Conservation (phyloP, 2,888 invertebrate genomes). For the Acrobeloides nanus region DNA sequence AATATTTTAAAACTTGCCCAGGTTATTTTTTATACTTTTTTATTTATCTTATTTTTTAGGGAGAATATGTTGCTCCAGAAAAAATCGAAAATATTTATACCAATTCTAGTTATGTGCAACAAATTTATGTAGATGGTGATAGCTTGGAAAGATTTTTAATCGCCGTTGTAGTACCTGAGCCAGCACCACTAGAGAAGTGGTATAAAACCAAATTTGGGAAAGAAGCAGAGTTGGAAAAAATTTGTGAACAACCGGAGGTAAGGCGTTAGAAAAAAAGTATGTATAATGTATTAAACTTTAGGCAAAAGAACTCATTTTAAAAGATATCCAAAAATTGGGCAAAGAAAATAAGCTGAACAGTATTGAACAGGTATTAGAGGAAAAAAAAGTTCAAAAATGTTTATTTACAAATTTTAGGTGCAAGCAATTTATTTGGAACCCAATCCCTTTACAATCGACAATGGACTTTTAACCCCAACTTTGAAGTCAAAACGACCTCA, state of each 20-base stretch:
- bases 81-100: constrained; percentile 71
- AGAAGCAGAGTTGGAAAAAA: constrained; percentile 27
- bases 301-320: constrained; percentile 64
- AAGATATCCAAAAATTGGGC: constrained; percentile 79
- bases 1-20: constrained; percentile 58
- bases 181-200: constrained; percentile 83
- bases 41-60: constrained; percentile 64
- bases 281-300: constrained; percentile 9
- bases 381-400: no score
- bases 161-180: constrained; percentile 88
- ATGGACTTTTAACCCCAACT: constrained; percentile 90
- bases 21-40: constrained; percentile 30
- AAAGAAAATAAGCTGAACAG: constrained; percentile 83
- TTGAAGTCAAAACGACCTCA: constrained; percentile 61
- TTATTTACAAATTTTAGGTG: no score
- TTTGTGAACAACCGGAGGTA: constrained; percentile 32
- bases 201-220: constrained; percentile 22
- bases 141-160: constrained; percentile 64
- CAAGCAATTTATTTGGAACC: constrained; percentile 77
- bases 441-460: constrained; percentile 90
- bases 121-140: constrained; percentile 57
- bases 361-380: constrained; percentile 95
- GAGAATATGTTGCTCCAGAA: constrained; percentile 96
- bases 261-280: no score
- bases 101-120: constrained; percentile 54